A percentile compares a stretch with the other conserved stretches of the same genome.
Conservation (phyloP, 2,113 vertebrate genomes). For the Channa argus region DNA sequence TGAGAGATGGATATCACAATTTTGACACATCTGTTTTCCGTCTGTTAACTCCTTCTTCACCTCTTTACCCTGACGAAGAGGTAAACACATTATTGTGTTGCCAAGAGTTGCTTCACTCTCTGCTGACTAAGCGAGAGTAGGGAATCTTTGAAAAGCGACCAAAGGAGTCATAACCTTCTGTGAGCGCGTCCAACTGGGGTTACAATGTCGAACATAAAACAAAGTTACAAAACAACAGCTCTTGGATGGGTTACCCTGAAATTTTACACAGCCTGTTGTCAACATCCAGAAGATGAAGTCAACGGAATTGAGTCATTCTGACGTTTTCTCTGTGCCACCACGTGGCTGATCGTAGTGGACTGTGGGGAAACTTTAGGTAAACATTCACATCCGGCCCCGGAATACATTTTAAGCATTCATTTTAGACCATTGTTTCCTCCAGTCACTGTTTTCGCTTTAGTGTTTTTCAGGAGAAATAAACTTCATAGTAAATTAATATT, state of each 20-base stretch:
- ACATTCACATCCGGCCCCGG: too few species aligned
- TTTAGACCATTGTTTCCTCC: too few species aligned
- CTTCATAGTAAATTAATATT: background rate
- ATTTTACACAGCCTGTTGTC: too few species aligned
- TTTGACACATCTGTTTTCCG: constrained; percentile 49
- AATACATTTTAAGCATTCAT: too few species aligned
- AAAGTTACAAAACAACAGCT: background rate
- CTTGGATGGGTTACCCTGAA: too few species aligned
- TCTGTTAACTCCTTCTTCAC: constrained; percentile 38
- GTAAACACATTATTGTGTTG: constrained; percentile 32
- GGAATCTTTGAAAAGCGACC: constrained; percentile 24
- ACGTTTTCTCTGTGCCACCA: too few species aligned
- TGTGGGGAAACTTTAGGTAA: too few species aligned
- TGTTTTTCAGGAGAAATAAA: background rate
- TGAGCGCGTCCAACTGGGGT: background rate
- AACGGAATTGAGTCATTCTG: too few species aligned
- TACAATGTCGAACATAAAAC: constrained; percentile 19
- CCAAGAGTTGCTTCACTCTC: constrained; percentile 38
- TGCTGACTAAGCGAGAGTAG: constrained; percentile 46
- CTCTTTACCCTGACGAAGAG: constrained; percentile 20
- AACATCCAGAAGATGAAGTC: too few species aligned
- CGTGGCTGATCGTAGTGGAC: too few species aligned
- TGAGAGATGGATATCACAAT: background rate
- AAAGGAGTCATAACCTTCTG: background rate
- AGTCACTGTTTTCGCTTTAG: background rate